Evolutionary conservation across 2,888 invertebrate species (phyloP).

Genomic region (Megastigmus dorsalis): DNA sequence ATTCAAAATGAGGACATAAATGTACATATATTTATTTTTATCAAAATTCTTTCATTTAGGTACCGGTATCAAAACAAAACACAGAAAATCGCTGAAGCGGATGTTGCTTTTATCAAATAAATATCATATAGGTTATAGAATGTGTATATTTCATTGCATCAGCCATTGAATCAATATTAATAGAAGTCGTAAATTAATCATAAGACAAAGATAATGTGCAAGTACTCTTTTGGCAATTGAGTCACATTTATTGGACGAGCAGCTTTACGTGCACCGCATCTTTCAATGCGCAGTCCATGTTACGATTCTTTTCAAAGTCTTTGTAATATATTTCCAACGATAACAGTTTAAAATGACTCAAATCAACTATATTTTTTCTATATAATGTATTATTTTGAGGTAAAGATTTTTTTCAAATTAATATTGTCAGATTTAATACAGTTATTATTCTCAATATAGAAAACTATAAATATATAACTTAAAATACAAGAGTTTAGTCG

Average conservation of each 20-base stretch:
- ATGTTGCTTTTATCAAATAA: too few species aligned
- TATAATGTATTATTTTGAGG: background rate
- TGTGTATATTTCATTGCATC: background rate
- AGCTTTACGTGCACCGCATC: background rate
- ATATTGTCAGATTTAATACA: too few species aligned
- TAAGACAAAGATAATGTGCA: background rate
- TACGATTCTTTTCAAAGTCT: background rate
- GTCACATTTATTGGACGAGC: conserved; percentile 24
- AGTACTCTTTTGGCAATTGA: conserved; percentile 28
- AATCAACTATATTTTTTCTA: background rate
- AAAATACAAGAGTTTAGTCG: too few species aligned
- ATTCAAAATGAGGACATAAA: too few species aligned
- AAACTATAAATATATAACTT: background rate
- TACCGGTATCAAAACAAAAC: too few species aligned
- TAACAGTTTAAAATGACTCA: conserved; percentile 9
- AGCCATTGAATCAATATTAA: background rate
- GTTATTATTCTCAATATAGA: background rate
- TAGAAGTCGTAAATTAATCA: conserved; percentile 34
- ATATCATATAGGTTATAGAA: too few species aligned
- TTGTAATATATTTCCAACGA: background rate
- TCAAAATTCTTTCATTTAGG: too few species aligned
- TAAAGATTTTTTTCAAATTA: background rate
- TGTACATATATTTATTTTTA: too few species aligned
- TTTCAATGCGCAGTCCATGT: background rate
- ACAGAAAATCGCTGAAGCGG: too few species aligned